These are phyloP conservation scores for Alloplasta piceator DNA, from an alignment of 2,888 invertebrate species.

Conservation along the genomic window DNA sequence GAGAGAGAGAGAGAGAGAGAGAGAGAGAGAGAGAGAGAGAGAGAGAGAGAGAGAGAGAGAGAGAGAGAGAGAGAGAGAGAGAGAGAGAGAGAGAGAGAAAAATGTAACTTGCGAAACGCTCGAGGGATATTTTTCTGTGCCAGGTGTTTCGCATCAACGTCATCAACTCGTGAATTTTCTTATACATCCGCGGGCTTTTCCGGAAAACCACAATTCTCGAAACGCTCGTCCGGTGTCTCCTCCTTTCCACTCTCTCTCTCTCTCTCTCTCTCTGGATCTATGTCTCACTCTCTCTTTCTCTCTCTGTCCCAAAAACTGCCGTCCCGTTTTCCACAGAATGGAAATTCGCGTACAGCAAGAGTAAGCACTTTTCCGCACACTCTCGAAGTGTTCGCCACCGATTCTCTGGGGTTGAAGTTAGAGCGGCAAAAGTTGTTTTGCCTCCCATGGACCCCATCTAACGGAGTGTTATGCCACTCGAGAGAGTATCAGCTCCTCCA, in stretches of 20 bases:
- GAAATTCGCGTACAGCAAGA: slow-evolving; percentile 9
- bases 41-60: no score
- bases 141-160: slow-evolving; percentile 47
- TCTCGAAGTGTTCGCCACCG: neutral
- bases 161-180: slow-evolving; percentile 66
- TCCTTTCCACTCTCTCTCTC: no score
- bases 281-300: slow-evolving; percentile 65
- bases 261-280: no score
- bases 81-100: no score
- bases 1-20: no score
- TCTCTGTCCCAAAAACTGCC: slow-evolving; percentile 65
- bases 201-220: slow-evolving; percentile 74
- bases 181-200: slow-evolving; percentile 68
- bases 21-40: no score
- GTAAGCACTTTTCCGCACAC: neutral
- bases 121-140: slow-evolving; percentile 21
- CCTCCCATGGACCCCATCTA: slow-evolving; percentile 52
- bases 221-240: no score
- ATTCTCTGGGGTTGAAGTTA: slow-evolving; percentile 35
- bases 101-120: slow-evolving; percentile 26
- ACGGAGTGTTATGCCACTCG: neutral
- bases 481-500: no score
- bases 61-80: no score
- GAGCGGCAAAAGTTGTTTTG: slow-evolving; percentile 51
- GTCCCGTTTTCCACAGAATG: slow-evolving; percentile 68